phyloP scores from a whole-genome alignment of 64 coral and sea anemone genomes.

The Porites lutea region DNA sequence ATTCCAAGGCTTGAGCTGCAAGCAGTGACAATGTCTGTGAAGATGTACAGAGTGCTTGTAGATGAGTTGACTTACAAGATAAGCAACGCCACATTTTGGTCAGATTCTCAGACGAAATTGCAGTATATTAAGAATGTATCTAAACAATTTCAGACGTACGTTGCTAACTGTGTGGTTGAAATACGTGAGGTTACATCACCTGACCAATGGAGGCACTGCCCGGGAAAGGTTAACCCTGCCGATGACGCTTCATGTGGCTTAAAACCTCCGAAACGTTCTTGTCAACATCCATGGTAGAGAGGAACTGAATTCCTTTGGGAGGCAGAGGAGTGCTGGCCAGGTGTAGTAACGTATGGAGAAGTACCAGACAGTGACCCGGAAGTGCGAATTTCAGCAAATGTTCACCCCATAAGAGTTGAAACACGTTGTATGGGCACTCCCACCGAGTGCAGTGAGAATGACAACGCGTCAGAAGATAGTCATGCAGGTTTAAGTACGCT shows the following conservation, averaged over 20 bases:
- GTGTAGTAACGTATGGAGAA: neutral
- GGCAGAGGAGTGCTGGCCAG: conserved; percentile 50
- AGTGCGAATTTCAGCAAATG: conserved; percentile 29
- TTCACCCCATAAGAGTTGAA: neutral
- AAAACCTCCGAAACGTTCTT: conserved; percentile 35
- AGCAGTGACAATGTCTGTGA: no score
- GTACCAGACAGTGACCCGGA: conserved; percentile 63
- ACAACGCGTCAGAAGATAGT: neutral
- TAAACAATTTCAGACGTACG: neutral
- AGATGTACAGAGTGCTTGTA: neutral
- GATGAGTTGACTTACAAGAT: neutral
- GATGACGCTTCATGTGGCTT: conserved; percentile 63
- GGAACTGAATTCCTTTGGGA: conserved; percentile 67
- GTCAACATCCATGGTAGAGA: conserved; percentile 62
- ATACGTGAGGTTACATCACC: conserved; percentile 19
- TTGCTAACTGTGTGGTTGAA: conserved; percentile 57
- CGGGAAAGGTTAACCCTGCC: conserved; percentile 59
- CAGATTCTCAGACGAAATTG: neutral
- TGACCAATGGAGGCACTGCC: conserved; percentile 64
- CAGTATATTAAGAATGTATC: conserved; percentile 22
- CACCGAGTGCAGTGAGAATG: neutral
- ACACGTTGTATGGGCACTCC: no score
- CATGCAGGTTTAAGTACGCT: conserved; percentile 9
- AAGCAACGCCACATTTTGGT: no score
- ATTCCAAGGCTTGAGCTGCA: no score